Base-by-base conservation (phyloP, 2,888 invertebrate species). In the Geotrupes spiniger region DNA sequence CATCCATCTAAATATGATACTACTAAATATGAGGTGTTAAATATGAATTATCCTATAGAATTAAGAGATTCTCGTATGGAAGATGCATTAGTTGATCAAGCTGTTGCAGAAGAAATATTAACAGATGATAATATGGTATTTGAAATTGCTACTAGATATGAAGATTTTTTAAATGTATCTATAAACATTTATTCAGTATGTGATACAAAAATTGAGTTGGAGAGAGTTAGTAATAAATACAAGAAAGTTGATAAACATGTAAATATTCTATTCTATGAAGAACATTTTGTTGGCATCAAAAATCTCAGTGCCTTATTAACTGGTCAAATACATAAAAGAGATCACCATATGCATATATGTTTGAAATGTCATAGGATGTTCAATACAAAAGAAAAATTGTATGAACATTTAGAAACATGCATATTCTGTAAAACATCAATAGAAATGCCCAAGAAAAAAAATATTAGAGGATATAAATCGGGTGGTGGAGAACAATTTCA, bases 91-190 rank as follows among this genome's bases (percentile, higher is more conserved):
- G n/a, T n/a, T n/a, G n/a, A n/a, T n/a, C n/a, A n/a, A n/a, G n/a
- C n/a, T n/a, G n/a, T n/a, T n/a, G n/a, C n/a, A n/a, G n/a, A n/a
- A n/a, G n/a, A n/a, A n/a, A n/a, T n/a, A n/a, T n/a, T n/a, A n/a
- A n/a, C n/a, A n/a, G n/a, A n/a, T n/a, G n/a, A n/a, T n/a, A n/a
- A n/a, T n/a, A n/a, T n/a, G n/a, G n/a, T n/a, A n/a, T n/a, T n/a
- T n/a, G n/a, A n/a, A n/a, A n/a, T n/a, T n/a, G n/a, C n/a, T 27
- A 28, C 11, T 6, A 41, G 29, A 41, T 29, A 41, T 41, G 41
- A 41, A 15, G 42, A 41, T 14, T 41, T 41, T 29, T 41, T 41
- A 41, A 41, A 41, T 41, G 12, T 28, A 41, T 41, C 42, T 41
- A 41, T 41, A 14, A 41, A 41, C 29, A 29, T 41, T 6, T 40